phyloP scores from a whole-genome alignment of 2,888 invertebrate genomes.

The Scrobipalpa costella region DNA sequence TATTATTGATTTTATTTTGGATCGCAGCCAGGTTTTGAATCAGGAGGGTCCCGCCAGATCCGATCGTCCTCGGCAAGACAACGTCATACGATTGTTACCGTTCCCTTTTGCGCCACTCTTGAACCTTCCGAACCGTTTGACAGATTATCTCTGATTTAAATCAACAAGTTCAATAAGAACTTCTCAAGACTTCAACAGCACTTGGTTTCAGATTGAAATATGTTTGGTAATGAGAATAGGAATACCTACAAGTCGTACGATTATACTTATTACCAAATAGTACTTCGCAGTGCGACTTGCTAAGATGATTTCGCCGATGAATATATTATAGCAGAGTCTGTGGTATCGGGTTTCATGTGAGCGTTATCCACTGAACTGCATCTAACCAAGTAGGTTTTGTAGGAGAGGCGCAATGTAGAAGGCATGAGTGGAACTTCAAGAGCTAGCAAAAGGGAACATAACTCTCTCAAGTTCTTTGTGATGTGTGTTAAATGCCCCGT shows the following conservation, averaged over 20 bases:
- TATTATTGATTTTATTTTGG: conserved; percentile 32
- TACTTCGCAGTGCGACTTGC: background rate
- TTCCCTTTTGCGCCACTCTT: no score
- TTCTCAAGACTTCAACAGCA: no score
- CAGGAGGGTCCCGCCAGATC: no score
- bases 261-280: conserved; percentile 5
- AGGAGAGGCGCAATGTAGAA: background rate
- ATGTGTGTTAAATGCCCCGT: conserved; percentile 68
- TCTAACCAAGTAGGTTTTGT: background rate
- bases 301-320: background rate
- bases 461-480: conserved; percentile 53
- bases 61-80: no score
- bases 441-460: conserved; percentile 14
- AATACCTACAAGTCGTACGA: background rate
- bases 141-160: no score
- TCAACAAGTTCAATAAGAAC: no score
- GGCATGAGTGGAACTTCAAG: background rate
- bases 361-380: background rate
- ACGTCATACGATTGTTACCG: no score
- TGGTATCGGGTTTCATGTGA: conserved; percentile 1
- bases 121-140: no score
- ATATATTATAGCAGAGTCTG: conserved; percentile 22
- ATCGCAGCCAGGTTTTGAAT: conserved; percentile 35
- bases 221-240: background rate
- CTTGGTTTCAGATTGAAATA: background rate